These are phyloP conservation scores for Aphelinus atriplicis DNA, from an alignment of 1,140 invertebrate species.

Conservation along the genomic window DNA sequence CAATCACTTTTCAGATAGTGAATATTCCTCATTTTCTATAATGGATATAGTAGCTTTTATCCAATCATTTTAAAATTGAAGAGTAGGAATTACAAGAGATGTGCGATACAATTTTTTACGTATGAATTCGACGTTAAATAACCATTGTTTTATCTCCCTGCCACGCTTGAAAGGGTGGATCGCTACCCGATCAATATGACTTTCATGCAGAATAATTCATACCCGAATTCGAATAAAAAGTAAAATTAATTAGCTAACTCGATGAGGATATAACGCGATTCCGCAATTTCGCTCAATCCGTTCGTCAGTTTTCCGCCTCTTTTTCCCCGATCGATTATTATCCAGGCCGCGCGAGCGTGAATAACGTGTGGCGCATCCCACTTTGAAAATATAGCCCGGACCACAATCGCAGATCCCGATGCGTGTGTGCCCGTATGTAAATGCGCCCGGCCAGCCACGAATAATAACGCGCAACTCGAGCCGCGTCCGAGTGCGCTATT, in stretches of 20 bases:
- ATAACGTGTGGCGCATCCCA: conserved; percentile 8
- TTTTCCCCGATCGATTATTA: background rate
- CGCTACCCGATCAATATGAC: too few relatives aligned
- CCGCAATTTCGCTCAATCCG: conserved; percentile 32
- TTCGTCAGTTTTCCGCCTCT: background rate
- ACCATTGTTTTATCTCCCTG: too few relatives aligned
- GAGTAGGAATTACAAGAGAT: too few relatives aligned
- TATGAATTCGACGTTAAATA: too few relatives aligned
- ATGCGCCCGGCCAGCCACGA: background rate
- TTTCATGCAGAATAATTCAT: too few relatives aligned
- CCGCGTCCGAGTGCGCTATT: background rate
- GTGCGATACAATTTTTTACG: too few relatives aligned
- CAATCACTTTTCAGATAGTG: too few relatives aligned
- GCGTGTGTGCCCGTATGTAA: background rate
- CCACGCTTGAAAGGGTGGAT: too few relatives aligned
- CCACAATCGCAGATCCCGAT: background rate
- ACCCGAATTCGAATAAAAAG: too few relatives aligned
- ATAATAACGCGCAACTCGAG: background rate
- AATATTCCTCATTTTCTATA: too few relatives aligned
- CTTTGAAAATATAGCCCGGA: background rate
- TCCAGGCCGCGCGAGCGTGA: background rate
- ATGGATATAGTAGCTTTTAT: too few relatives aligned
- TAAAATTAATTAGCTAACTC: conserved; percentile 1
- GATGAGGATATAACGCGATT: conserved; percentile 36
- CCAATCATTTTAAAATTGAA: too few relatives aligned